Percentiles rank a stretch among this genome's conserved stretches.
Evolutionary conservation across 1,140 invertebrate genomes (phyloP).

Genomic region (Eriosoma lanigerum): DNA sequence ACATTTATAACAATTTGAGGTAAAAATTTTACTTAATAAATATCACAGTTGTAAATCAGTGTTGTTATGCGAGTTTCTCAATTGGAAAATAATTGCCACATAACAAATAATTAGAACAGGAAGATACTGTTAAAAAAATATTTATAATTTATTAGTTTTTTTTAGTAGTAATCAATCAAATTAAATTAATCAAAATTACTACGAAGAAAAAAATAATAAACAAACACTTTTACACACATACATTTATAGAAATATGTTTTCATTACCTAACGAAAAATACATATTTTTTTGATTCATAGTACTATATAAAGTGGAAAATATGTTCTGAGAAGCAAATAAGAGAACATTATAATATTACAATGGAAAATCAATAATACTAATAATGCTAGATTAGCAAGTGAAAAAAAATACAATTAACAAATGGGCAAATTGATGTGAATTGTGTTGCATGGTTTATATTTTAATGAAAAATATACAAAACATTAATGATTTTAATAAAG

Average conservation of each 20-base stretch:
- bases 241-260: neutral
- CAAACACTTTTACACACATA: neutral
- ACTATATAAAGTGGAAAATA: conserved; percentile 7
- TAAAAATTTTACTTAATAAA: conserved; percentile 45
- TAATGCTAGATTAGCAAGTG: neutral
- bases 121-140: too few relatives aligned
- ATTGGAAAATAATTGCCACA: neutral
- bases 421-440: neutral
- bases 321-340: neutral
- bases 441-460: neutral
- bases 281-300: neutral
- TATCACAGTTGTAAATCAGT: conserved; percentile 50
- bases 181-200: too few relatives aligned
- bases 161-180: too few relatives aligned
- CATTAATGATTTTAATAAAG: neutral
- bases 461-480: conserved; percentile 9
- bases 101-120: too few relatives aligned
- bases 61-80: conserved; percentile 26
- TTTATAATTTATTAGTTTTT: too few relatives aligned
- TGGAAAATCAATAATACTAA: neutral
- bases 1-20: conserved; percentile 37
- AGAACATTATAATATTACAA: neutral
- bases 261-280: too few relatives aligned
- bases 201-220: neutral
- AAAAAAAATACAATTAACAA: neutral